Conservation (phyloP, 2,888 invertebrate genomes). For the Leptopilina syphax region DNA sequence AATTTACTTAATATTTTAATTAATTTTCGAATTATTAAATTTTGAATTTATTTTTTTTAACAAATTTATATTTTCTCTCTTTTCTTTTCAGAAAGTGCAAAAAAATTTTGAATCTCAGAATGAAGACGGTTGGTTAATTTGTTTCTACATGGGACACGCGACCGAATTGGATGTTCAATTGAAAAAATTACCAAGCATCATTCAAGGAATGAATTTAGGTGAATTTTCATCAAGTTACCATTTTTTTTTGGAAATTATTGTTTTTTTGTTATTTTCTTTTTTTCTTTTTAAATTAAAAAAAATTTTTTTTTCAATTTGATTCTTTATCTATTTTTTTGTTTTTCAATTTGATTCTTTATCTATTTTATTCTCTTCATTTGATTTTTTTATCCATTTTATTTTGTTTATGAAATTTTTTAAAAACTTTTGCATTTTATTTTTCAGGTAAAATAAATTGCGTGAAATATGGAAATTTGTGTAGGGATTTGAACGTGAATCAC, state of each 20-base stretch:
- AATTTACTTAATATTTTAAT: too few relatives aligned
- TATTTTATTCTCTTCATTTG: too few relatives aligned
- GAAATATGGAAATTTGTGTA: conserved; percentile 79
- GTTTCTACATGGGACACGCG: conserved; percentile 79
- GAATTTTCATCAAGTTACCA: conserved; percentile 45
- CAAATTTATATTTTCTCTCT: too few relatives aligned
- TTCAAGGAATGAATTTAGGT: conserved; percentile 79
- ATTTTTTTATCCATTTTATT: too few relatives aligned
- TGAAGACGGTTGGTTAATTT: conserved; percentile 78
- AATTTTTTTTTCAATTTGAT: not conserved
- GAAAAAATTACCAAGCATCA: conserved; percentile 81
- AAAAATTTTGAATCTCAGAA: conserved; percentile 48
- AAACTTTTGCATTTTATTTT: conserved; percentile 34
- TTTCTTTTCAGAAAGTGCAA: conserved; percentile 19
- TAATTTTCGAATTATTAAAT: too few relatives aligned
- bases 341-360: too few relatives aligned
- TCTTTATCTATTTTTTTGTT: too few relatives aligned
- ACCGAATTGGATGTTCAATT: conserved; percentile 80
- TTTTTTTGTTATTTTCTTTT: not conserved
- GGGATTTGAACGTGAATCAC: conserved; percentile 79
- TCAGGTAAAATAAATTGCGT: conserved; percentile 83
- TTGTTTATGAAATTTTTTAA: not conserved
- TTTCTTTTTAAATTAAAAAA: not conserved
- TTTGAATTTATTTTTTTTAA: too few relatives aligned
- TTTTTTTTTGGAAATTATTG: not conserved